phyloP scores from a whole-genome alignment of 2,888 invertebrate species.

The Harmothoe impar region DNA sequence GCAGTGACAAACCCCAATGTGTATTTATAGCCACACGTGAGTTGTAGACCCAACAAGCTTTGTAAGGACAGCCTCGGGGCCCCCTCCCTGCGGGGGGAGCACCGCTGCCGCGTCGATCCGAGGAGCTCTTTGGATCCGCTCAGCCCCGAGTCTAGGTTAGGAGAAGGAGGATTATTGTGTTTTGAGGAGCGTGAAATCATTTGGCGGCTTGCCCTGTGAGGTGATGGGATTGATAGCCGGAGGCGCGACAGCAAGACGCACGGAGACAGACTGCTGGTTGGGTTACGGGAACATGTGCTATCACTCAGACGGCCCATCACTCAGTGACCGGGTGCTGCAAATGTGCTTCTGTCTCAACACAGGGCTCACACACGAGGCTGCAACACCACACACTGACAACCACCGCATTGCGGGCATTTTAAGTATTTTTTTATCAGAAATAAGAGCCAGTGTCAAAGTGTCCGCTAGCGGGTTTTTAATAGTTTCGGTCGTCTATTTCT shows the following conservation, averaged over 20 bases:
- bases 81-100: too few relatives aligned
- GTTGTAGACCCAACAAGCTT: too few relatives aligned
- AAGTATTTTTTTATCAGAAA: not conserved
- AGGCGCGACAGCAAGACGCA: not conserved
- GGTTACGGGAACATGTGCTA: slow-evolving; percentile 22
- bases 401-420: not conserved
- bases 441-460: not conserved
- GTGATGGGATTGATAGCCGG: slow-evolving; percentile 3
- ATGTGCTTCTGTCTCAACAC: not conserved
- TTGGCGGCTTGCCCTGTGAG: not conserved
- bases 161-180: not conserved
- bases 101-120: too few relatives aligned
- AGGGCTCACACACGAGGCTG: not conserved
- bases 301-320: not conserved
- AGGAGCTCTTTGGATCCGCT: too few relatives aligned
- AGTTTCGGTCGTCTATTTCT: not conserved
- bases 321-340: not conserved
- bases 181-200: not conserved
- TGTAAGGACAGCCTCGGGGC: too few relatives aligned
- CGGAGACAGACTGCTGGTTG: not conserved
- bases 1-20: too few relatives aligned
- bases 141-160: not conserved
- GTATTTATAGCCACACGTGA: too few relatives aligned
- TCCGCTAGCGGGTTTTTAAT: not conserved
- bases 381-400: not conserved